Evolutionary conservation across 1,140 invertebrate species (phyloP).

Genomic region (Trichonephila clavipes): DNA sequence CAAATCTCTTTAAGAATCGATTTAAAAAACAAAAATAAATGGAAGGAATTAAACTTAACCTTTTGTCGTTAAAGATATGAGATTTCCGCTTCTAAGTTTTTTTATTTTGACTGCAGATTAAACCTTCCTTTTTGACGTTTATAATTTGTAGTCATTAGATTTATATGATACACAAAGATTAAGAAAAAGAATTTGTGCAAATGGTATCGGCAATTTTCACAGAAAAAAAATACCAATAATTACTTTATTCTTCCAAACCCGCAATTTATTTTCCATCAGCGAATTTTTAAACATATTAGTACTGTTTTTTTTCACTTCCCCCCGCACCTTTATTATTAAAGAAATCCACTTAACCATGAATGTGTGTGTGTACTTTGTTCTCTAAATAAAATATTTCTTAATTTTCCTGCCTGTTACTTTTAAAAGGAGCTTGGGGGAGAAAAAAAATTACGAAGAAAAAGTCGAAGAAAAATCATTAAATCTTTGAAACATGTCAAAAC

Average conservation of each 20-base stretch:
- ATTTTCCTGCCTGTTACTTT: not conserved
- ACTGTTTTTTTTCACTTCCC: not conserved
- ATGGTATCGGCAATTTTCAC: not conserved
- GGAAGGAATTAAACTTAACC: not conserved
- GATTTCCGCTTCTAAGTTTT: not conserved
- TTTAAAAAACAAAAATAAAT: not conserved
- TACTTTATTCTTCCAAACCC: not conserved
- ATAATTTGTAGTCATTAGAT: not conserved
- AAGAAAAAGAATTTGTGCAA: not conserved
- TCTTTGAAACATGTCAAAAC: not conserved
- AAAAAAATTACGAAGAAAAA: not conserved
- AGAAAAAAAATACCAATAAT: conserved; percentile 7
- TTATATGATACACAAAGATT: not conserved
- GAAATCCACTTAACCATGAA: conserved; percentile 5
- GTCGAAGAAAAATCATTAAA: not conserved
- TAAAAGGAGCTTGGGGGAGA: not conserved
- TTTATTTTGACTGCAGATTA: not conserved
- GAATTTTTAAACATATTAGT: not conserved
- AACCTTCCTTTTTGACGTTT: not conserved
- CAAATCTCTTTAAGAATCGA: not conserved
- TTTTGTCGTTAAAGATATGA: not conserved
- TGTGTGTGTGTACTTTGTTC: not conserved
- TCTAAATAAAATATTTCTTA: not conserved
- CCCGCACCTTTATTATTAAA: not conserved
- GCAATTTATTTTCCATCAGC: not conserved